These are phyloP conservation scores for Daboia siamensis DNA, from an alignment of 2,113 vertebrate genomes.

Conservation along the genomic window DNA sequence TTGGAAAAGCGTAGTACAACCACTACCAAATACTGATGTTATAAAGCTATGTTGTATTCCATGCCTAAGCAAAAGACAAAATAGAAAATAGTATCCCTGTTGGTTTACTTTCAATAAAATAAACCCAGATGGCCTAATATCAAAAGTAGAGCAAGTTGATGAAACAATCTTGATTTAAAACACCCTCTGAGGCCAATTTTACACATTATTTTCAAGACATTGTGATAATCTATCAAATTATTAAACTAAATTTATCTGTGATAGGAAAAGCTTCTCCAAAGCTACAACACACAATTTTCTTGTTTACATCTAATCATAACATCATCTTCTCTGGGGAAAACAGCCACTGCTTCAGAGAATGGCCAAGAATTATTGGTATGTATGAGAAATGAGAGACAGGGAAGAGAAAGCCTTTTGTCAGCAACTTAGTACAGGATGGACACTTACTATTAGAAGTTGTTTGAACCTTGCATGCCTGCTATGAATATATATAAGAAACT, in stretches of 20 bases:
- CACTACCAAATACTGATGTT: background rate
- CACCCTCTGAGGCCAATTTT: conserved; percentile 27
- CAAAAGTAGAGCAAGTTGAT: background rate
- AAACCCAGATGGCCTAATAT: background rate
- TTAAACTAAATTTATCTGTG: background rate
- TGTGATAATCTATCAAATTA: conserved; percentile 8
- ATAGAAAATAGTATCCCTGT: background rate
- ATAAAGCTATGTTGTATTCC: background rate
- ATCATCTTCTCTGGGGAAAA: background rate
- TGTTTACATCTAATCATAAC: background rate
- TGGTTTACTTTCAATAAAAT: conserved; percentile 11
- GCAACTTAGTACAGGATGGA: background rate
- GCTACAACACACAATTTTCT: background rate
- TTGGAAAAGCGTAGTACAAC: background rate
- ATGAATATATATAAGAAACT: background rate
- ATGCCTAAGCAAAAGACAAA: conserved; percentile 24
- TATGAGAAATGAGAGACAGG: background rate
- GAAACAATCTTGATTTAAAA: background rate
- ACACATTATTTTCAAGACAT: background rate
- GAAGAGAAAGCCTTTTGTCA: background rate
- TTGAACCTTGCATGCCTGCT: too few species aligned
- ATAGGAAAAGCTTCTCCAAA: background rate
- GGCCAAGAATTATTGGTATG: background rate
- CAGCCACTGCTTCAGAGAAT: background rate
- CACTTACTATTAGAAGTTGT: background rate